phyloP scores from a whole-genome alignment of 2,888 invertebrate genomes.

The Uropetala carovei region DNA sequence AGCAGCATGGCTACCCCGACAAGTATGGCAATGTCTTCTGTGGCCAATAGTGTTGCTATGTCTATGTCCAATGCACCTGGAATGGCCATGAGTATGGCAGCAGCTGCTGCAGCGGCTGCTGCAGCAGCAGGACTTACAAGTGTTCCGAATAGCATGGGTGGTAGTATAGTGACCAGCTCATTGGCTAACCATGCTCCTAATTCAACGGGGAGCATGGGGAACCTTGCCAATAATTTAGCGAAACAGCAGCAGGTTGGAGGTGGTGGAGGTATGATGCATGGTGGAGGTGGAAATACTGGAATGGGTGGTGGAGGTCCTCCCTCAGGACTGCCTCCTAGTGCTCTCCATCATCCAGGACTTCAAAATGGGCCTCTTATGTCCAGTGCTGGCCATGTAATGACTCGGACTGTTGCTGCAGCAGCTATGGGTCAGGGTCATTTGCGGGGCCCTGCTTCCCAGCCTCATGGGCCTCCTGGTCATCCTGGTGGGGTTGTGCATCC shows the following conservation, averaged over 20 bases:
- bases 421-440: conserved; percentile 75
- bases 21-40: conserved; percentile 72
- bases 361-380: conserved; percentile 87
- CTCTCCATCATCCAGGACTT: conserved; percentile 77
- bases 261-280: conserved; percentile 54
- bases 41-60: conserved; percentile 73
- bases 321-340: conserved; percentile 72
- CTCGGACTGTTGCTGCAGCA: conserved; percentile 69
- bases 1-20: conserved; percentile 76
- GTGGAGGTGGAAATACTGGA: conserved; percentile 71
- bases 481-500: conserved; percentile 72
- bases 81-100: conserved; percentile 56
- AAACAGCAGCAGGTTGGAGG: conserved; percentile 54
- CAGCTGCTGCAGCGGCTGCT: conserved; percentile 81
- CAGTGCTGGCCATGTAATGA: conserved; percentile 74
- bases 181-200: conserved; percentile 86
- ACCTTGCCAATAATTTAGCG: conserved; percentile 55
- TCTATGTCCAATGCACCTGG: conserved; percentile 65
- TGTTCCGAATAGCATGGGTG: conserved; percentile 78
- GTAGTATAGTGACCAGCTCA: conserved; percentile 82
- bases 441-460: conserved; percentile 72
- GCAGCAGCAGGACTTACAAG: conserved; percentile 85
- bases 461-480: conserved; percentile 75
- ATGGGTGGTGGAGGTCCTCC: conserved; percentile 84
- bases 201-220: conserved; percentile 77